Evolutionary conservation across 2,113 vertebrate species (phyloP).

Genomic region (Hystrix brachyura): DNA sequence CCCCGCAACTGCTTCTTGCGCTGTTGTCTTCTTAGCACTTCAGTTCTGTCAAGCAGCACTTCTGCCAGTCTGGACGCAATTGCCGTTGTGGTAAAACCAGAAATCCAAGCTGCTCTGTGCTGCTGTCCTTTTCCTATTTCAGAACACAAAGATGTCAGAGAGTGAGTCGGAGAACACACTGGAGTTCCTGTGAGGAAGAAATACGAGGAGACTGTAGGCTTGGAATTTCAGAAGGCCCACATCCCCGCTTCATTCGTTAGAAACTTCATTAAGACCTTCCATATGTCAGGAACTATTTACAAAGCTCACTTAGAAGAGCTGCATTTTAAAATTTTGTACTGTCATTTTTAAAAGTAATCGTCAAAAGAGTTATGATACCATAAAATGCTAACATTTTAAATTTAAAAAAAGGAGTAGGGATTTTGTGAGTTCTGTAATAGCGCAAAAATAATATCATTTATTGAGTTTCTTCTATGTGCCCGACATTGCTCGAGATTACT

Average conservation of each 20-base stretch:
- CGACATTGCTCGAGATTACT: not conserved
- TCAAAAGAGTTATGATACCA: not conserved
- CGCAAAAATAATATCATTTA: not conserved
- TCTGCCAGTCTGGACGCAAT: not conserved
- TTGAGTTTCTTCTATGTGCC: not conserved
- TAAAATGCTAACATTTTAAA: not conserved
- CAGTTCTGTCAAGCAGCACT: not conserved
- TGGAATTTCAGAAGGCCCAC: not conserved
- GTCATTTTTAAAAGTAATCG: not conserved
- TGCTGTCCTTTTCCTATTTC: not conserved
- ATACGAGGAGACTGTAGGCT: accelerated
- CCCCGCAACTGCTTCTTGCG: not conserved
- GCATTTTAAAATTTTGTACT: not conserved
- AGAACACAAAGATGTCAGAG: not conserved
- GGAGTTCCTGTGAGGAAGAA: too few species aligned
- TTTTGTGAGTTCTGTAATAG: not conserved
- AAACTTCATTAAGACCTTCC: not conserved
- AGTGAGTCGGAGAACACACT: not conserved
- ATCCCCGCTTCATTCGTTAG: not conserved
- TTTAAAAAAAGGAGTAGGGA: not conserved
- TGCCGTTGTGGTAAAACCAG: not conserved
- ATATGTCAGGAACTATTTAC: not conserved
- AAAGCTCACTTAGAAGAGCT: not conserved
- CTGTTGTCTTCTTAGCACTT: not conserved
- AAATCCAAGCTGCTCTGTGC: not conserved